Evolutionary conservation across 1,140 invertebrate species (phyloP).

Genomic region (Brachionus rubens): DNA sequence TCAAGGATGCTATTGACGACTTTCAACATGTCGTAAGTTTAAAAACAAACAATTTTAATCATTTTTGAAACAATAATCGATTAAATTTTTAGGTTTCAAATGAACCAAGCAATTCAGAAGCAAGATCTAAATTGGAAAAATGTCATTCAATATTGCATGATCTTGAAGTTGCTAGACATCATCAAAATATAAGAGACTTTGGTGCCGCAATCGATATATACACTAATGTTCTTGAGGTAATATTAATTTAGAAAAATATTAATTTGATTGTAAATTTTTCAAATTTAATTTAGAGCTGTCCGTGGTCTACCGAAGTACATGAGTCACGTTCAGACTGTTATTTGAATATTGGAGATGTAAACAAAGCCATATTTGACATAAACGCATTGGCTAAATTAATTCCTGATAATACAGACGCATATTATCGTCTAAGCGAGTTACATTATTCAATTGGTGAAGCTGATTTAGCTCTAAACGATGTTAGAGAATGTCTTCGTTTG

Average conservation of each 20-base stretch:
- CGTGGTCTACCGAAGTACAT: slow-evolving; percentile 79
- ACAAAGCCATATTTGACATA: slow-evolving; percentile 84
- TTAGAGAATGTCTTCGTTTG: slow-evolving; percentile 92
- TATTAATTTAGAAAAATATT: too few species aligned
- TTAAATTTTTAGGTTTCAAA: slow-evolving; percentile 65
- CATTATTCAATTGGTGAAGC: slow-evolving; percentile 87
- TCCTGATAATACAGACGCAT: slow-evolving; percentile 85
- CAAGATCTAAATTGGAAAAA: slow-evolving; percentile 66
- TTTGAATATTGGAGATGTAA: slow-evolving; percentile 73
- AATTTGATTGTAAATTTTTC: too few species aligned
- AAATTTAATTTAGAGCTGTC: too few species aligned
- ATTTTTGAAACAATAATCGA: not conserved
- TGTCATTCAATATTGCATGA: slow-evolving; percentile 69
- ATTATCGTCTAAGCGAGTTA: slow-evolving; percentile 74
- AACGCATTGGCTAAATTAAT: slow-evolving; percentile 81
- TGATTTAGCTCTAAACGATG: slow-evolving; percentile 82
- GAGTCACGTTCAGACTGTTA: slow-evolving; percentile 82
- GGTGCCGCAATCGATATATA: slow-evolving; percentile 70
- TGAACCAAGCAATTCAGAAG: slow-evolving; percentile 76
- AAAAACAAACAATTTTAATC: slow-evolving; percentile 5
- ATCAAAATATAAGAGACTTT: slow-evolving; percentile 69
- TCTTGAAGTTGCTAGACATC: slow-evolving; percentile 68
- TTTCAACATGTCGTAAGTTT: slow-evolving; percentile 78
- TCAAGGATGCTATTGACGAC: slow-evolving; percentile 76
- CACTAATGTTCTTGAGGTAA: slow-evolving; percentile 73